Base-by-base conservation (phyloP, 2,888 invertebrate species). In the Alitta virens region DNA sequence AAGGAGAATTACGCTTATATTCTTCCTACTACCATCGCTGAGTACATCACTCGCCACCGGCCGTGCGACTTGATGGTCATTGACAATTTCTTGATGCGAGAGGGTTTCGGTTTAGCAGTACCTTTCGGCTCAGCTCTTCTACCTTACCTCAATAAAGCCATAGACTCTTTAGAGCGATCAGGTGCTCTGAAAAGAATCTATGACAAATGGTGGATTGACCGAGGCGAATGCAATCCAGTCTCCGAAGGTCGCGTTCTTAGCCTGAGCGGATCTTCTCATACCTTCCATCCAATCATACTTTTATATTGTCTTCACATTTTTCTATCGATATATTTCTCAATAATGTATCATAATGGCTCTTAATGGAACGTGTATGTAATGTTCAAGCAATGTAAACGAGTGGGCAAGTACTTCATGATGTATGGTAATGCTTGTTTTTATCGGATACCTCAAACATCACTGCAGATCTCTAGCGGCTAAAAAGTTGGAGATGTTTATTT, bases 41-140 rank as follows among this genome's bases (percentile, higher is more conserved):
- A 70, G 18, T 70, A 69, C 43, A 52, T 69, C 23, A 49, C 64
- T 0, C 27, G 65, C 26, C 60, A 52, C 12, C 43, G 46, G 1
- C 69, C 69, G 5, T 70, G 69, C 56, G 68, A 70, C 43, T 54
- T 70, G 21, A 56, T 65, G 3, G 50, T 66, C 16, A 52, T 70
- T 18, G 68, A 61, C 18, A 46, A 50, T n/a, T 66, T 67, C 43
- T 51, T 67, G 24, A 57, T 69, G 56, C 56, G 42, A 18, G 55
- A 62, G n/a, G 57, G 65, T 2, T 70, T 63, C 27, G 60, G 65
- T 14, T 50, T 70, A 24, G 69, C 68, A 0, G 63, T 70, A 33
- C 69, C 62, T 7, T 63, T 61, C 40, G 62, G 62, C 24, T 68
- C 67, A 2, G 59, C 56, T 2, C 62, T 68, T 3, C 43, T 66